Base-by-base conservation (phyloP, 2,797 vertebrate genomes). In the Rhabdomys pumilio region DNA sequence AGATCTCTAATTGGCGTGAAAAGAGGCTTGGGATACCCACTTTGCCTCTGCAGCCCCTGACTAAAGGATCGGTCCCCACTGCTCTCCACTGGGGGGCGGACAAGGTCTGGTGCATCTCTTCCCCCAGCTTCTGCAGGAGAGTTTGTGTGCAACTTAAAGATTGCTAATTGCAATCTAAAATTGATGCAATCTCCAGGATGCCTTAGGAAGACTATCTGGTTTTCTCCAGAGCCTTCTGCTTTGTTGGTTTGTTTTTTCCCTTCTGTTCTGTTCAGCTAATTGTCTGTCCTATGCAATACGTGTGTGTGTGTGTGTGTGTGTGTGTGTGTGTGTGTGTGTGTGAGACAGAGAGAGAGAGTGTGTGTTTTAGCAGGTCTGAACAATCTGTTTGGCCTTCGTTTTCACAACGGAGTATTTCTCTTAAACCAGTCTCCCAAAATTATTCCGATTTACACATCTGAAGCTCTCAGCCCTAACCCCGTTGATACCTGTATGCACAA, bases 81-180 rank as follows among this genome's bases (percentile, higher is more conserved):
- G 2, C 22, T 55, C 0, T 92, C 97, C 97, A 19, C 97, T 47
- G 93, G 96, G 92, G 96, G 96, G 96, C 47, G 24, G 41, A 61
- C 67, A 75, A 98, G 63, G 31, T 69, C 97, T 83, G 79, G 34
- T 20, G 19, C n/a, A 1, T 3, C 59, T 81, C 53, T 41, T 41
- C 26, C 41, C 72, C 10, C 44, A 53, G 17, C 22, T n/a, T 75
- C 75, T 34, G 57, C 31, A 61, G 88, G 89, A 19, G 7, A 22
- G 34, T 38, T 55, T 84, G 82, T 47, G 82, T 34, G 29, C 82
- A 84, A 29, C 44, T 65, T 65, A 50, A 85, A 65, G 63, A 34
- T n/a, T 12, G 41, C 22, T 67, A 67, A 50, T 65, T 67, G 44
- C 63, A 73, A 19, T 53, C 41, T 41, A 55, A 86, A 72, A 88